Evolutionary conservation across 2,113 vertebrate genomes (phyloP), one percentile per base, ranked within the genome.

Genomic region (Leiothrix lutea): DNA sequence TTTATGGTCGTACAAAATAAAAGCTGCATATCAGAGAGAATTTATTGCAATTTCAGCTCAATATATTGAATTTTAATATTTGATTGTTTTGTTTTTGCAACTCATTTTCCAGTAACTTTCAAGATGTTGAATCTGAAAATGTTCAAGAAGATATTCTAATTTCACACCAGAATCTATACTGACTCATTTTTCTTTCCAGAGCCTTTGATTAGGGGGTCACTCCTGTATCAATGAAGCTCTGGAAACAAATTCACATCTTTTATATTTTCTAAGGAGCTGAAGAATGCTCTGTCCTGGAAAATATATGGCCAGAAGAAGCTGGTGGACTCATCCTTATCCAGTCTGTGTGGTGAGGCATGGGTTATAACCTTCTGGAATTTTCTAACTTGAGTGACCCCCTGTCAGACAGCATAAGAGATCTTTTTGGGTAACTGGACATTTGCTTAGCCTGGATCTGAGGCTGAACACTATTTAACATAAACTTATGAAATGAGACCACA

Each of bases 371-470:
- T 66, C 29, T 40, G 24, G 11, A 28, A 48, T 3, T 33, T 74
- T 21, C 20, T 22, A 33, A 24, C 13, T 24, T 57, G n/a, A 48
- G 8, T 38, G 31, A 66, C 16, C 15, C 26, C 2, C 17, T 62
- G 57, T 23, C 36, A 73, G 15, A 8, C 6, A 42, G 11, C 2
- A 12, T 2, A 70, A 24, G 36, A 31, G 36, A 40, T 0, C 2
- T 58, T 29, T 79, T n/a, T 42, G 28, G 14, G 16, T 40, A 58
- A 35, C 14, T 26, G 38, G 19, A 7, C 28, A 36, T 64, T 75
- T 82, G 10, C 2, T 86, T 54, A 82, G 42, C 13, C 21, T 82
- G n/a, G 8, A 58, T 75, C 14, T 75, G 16, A 7, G 5, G 4
- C 11, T 86, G 48, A 88, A 38, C 0, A 1, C 17, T 12, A 10